Evolutionary conservation across 1,140 invertebrate genomes (phyloP), one percentile per base, ranked within the genome.

Genomic region (Drosophila orena): DNA sequence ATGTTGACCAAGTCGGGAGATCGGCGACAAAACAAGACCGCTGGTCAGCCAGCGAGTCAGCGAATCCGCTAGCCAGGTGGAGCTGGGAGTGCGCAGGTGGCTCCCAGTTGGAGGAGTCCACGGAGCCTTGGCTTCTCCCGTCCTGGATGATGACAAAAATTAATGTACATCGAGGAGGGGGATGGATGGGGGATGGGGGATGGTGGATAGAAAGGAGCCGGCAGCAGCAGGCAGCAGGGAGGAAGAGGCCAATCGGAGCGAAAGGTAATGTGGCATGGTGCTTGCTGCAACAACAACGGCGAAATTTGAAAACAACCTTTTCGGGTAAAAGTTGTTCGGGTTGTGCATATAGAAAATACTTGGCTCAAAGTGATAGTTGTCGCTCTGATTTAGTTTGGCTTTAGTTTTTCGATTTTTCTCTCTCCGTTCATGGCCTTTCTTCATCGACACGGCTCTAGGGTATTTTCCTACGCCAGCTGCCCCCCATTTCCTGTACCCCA

Each of bases 361-460:
- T 75, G 59, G 71, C 52, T 77, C 62, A 77, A 77, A 77, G 74
- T 77, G 74, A 77, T 77, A 77, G 74, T 77, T 77, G 74, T 77
- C 62, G 74, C 73, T 77, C 73, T 77, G 74, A 77, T 77, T 77
- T 77, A 77, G 73, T 77, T 77, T 56, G 35, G 35, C 17, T 69
- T 55, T 17, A 34, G 37, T 53, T 38, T 59, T 65, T 42, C 37
- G 15, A 44, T 20, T 46, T 47, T 44, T 34, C 7, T 17, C 17
- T 68, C 50, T 14, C 3, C 37, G 14, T 38, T 38, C 30, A 22
- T 46, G 15, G 47, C 70, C 60, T 76, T 76, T 76, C 71, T 68
- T 77, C 42, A 40, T 44, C 64, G 60, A 34, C 42, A 38, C 11
- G 30, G 61, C 72, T 77, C 52, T 56, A 76, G 73, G 73, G 47